These are phyloP conservation scores for Anser brachyrhynchus DNA, from an alignment of 2,113 vertebrate genomes.

Conservation along the genomic window DNA sequence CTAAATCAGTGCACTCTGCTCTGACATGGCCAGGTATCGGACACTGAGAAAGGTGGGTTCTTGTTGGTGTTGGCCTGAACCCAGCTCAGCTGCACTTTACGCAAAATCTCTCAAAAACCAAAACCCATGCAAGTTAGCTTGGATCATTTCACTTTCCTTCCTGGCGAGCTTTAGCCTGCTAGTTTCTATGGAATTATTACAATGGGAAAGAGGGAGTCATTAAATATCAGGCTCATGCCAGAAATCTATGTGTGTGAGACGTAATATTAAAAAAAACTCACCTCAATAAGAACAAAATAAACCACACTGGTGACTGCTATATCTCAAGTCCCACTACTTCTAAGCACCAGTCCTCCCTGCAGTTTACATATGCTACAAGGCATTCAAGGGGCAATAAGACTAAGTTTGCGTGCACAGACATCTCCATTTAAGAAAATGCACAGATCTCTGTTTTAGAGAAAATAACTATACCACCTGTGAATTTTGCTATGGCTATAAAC, in stretches of 20 bases:
- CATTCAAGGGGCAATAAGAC: neutral
- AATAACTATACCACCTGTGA: neutral
- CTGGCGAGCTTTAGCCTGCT: neutral
- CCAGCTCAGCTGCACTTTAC: neutral
- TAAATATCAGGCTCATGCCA: neutral
- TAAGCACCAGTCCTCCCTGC: neutral
- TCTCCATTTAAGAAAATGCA: neutral
- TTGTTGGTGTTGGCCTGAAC: neutral
- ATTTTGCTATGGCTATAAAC: neutral
- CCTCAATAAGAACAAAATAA: neutral
- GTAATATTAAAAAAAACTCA: neutral
- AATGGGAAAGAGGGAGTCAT: fast-evolving
- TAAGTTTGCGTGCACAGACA: neutral
- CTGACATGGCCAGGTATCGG: neutral
- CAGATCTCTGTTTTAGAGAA: neutral
- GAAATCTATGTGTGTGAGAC: neutral
- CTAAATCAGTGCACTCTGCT: neutral
- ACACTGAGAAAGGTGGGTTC: neutral
- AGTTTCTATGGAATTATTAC: neutral
- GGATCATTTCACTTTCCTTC: neutral
- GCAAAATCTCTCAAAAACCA: neutral
- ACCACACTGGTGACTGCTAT: neutral
- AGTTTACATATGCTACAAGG: neutral
- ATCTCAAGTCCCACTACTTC: neutral
- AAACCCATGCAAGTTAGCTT: neutral